Conservation (phyloP, 2,797 vertebrate genomes). For the Zenarchopterus dispar region DNA sequence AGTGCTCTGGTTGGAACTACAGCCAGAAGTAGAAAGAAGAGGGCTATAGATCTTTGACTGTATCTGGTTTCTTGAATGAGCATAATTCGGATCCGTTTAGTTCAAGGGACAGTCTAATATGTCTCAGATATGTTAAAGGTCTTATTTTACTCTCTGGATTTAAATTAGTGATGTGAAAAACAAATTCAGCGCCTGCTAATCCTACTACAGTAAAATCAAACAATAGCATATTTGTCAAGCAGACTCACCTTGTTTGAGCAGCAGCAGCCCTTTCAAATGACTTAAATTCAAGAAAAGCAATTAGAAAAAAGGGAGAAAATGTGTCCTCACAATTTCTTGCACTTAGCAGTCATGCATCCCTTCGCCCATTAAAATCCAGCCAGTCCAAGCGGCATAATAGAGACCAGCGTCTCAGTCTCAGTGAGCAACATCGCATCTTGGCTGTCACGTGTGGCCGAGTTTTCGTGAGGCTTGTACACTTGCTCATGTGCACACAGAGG, state of each 20-base stretch:
- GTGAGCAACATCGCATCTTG: neutral
- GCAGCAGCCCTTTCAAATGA: neutral
- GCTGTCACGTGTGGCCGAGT: constrained; percentile 50
- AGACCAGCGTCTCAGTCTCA: neutral
- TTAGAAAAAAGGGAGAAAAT: no score
- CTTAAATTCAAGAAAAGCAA: no score
- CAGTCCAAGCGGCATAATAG: neutral
- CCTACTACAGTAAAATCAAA: neutral
- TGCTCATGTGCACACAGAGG: constrained; percentile 18
- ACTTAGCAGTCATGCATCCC: no score
- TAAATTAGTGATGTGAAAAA: neutral
- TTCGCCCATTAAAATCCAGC: no score
- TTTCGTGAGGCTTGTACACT: constrained; percentile 51
- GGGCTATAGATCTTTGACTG: no score
- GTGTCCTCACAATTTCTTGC: no score
- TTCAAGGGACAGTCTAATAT: no score
- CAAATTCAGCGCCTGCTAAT: neutral
- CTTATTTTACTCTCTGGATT: no score
- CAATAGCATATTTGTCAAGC: neutral
- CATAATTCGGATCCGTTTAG: neutral
- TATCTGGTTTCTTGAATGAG: no score
- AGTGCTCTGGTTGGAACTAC: neutral
- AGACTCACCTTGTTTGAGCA: neutral
- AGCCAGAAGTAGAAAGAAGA: neutral
- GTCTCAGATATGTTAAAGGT: no score